Percentiles rank a stretch among this genome's conserved stretches.
These are phyloP conservation scores for Gulo gulo DNA, from an alignment of 2,113 vertebrate species.

Conservation along the genomic window DNA sequence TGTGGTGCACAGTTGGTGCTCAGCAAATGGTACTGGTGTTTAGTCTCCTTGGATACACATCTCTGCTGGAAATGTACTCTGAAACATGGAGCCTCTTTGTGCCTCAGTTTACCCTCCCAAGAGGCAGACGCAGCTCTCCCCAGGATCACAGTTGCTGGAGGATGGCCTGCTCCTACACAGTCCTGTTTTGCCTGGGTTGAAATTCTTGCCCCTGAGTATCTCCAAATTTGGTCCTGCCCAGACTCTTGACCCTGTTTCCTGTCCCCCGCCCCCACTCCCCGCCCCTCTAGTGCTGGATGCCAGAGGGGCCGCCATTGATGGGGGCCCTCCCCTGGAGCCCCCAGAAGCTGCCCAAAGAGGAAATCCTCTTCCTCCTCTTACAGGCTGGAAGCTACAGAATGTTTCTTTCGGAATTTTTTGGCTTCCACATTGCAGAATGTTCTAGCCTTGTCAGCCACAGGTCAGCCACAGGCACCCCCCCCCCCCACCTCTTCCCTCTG, in stretches of 20 bases:
- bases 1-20: fast-evolving
- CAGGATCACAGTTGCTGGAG: fast-evolving
- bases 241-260: constrained; percentile 43
- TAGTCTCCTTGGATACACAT: fast-evolving
- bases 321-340: constrained; percentile 17
- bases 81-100: neutral
- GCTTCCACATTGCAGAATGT: constrained; percentile 38
- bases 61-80: neutral
- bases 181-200: neutral
- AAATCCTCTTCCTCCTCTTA: constrained; percentile 57
- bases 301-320: neutral
- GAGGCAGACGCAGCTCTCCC: neutral
- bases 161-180: fast-evolving
- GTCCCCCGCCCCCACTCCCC: neutral
- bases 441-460: constrained; percentile 45
- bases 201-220: neutral
- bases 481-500: neutral
- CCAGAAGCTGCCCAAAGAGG: constrained; percentile 45
- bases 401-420: constrained; percentile 54
- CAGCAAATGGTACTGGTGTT: neutral
- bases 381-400: constrained; percentile 39
- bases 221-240: constrained; percentile 66
- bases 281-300: neutral
- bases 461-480: neutral
- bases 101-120: constrained; percentile 18